Evolutionary conservation across 2,888 invertebrate species (phyloP).

Genomic region (Sipha maydis): DNA sequence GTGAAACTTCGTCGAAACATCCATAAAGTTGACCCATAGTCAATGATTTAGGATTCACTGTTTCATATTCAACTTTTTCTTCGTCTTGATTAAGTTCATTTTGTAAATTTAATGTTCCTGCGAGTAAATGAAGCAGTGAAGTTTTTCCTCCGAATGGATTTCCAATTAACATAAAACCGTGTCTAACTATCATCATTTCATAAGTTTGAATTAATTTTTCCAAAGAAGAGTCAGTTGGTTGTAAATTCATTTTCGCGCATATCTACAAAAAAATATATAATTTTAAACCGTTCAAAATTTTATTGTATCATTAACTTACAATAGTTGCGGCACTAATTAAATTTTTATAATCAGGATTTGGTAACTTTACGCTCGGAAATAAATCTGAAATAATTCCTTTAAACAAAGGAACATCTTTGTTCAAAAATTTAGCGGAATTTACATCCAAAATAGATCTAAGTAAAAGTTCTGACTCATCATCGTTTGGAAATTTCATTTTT

Average conservation of each 20-base stretch:
- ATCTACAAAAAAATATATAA: slow-evolving; percentile 67
- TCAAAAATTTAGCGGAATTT: slow-evolving; percentile 90
- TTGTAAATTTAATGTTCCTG: slow-evolving; percentile 76
- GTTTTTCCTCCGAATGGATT: slow-evolving; percentile 87
- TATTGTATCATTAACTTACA: not conserved
- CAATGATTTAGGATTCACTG: slow-evolving; percentile 92
- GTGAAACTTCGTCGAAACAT: slow-evolving; percentile 88
- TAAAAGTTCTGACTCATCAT: slow-evolving; percentile 82
- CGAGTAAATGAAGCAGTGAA: slow-evolving; percentile 79
- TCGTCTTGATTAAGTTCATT: slow-evolving; percentile 71
- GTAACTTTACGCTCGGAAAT: slow-evolving; percentile 79
- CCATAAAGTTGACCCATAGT: slow-evolving; percentile 94
- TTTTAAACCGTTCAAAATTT: not conserved
- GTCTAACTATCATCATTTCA: slow-evolving; percentile 94
- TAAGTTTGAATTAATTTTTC: slow-evolving; percentile 88
- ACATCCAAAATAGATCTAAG: slow-evolving; percentile 89
- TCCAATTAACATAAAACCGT: slow-evolving; percentile 93
- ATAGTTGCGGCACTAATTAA: slow-evolving; percentile 42
- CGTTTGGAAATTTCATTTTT: slow-evolving; percentile 80
- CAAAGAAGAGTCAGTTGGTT: slow-evolving; percentile 75
- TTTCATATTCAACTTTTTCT: slow-evolving; percentile 76
- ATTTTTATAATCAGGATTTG: slow-evolving; percentile 29
- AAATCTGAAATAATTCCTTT: slow-evolving; percentile 89
- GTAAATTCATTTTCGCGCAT: slow-evolving; percentile 76
- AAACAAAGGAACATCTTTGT: slow-evolving; percentile 85